Percentiles rank a stretch among this genome's conserved stretches.
These are phyloP conservation scores for Hymenochirus boettgeri DNA, from an alignment of 2,113 vertebrate genomes.

Conservation along the genomic window DNA sequence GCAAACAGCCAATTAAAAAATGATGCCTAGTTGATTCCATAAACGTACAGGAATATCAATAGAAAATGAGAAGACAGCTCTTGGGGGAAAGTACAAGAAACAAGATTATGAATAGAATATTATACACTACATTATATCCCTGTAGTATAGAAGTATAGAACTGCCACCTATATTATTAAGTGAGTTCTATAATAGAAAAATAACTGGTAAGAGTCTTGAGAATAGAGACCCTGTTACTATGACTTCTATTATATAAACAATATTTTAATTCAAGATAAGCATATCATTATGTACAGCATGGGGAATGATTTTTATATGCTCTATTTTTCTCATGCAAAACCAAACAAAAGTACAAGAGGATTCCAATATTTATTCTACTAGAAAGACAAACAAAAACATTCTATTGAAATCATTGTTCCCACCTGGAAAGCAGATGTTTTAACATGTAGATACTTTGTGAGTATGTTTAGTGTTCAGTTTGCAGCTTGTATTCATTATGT, in stretches of 20 bases:
- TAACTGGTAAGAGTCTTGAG: no score
- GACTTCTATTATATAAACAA: not conserved
- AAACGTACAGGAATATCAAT: no score
- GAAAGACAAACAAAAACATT: slow-evolving; percentile 32
- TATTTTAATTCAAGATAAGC: not conserved
- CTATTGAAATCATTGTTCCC: slow-evolving; percentile 24
- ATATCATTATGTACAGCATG: not conserved
- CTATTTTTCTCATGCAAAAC: slow-evolving; percentile 8
- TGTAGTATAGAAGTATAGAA: not conserved
- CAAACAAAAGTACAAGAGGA: slow-evolving; percentile 15
- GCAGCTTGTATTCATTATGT: slow-evolving; percentile 33
- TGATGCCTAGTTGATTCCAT: no score
- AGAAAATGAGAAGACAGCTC: no score
- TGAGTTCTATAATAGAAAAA: not conserved
- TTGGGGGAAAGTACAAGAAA: not conserved
- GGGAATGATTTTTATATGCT: not conserved
- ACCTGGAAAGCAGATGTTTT: slow-evolving; percentile 36
- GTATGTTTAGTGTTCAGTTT: slow-evolving; percentile 5
- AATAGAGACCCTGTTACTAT: not conserved
- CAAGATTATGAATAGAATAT: not conserved
- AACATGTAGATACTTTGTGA: not conserved
- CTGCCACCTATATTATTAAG: not conserved
- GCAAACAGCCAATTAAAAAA: no score
- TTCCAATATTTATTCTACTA: slow-evolving; percentile 27
- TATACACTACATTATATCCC: not conserved